Conservation (phyloP, 2,113 vertebrate genomes). For the Numenius arquata region DNA sequence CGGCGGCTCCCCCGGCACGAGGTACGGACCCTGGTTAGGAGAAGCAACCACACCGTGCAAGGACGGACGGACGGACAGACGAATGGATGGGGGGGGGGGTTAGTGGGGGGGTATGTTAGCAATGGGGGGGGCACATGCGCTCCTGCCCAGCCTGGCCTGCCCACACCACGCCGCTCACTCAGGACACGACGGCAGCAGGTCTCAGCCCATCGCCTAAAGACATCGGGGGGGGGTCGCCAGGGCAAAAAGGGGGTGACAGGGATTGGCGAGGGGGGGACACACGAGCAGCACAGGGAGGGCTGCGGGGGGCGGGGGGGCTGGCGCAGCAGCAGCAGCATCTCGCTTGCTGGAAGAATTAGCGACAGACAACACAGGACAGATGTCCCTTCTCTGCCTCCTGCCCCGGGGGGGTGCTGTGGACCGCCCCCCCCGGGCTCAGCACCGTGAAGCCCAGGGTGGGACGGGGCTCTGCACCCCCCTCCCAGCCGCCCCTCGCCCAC, state of each 20-base stretch:
- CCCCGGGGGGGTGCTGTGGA: neutral
- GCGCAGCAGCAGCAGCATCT: neutral
- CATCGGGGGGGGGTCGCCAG: neutral
- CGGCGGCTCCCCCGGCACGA: constrained; percentile 85
- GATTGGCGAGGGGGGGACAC: neutral
- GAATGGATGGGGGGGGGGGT: neutral
- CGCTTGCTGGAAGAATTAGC: neutral
- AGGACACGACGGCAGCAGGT: neutral
- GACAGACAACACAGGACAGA: neutral
- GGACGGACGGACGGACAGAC: constrained; percentile 29
- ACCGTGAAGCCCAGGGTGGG: neutral
- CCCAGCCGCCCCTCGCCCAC: neutral
- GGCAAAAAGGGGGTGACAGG: neutral
- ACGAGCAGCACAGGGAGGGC: neutral
- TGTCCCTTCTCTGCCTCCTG: neutral
- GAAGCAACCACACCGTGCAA: constrained; percentile 80
- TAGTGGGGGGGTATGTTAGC: neutral
- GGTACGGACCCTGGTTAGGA: constrained; percentile 86
- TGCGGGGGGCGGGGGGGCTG: neutral
- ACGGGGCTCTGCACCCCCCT: neutral
- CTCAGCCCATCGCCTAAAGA: neutral
- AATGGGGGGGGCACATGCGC: neutral
- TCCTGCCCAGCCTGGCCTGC: neutral
- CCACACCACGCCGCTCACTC: too few relatives aligned
- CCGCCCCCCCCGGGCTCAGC: neutral